phyloP scores from a whole-genome alignment of 2,113 vertebrate species.

The Cromileptes altivelis region DNA sequence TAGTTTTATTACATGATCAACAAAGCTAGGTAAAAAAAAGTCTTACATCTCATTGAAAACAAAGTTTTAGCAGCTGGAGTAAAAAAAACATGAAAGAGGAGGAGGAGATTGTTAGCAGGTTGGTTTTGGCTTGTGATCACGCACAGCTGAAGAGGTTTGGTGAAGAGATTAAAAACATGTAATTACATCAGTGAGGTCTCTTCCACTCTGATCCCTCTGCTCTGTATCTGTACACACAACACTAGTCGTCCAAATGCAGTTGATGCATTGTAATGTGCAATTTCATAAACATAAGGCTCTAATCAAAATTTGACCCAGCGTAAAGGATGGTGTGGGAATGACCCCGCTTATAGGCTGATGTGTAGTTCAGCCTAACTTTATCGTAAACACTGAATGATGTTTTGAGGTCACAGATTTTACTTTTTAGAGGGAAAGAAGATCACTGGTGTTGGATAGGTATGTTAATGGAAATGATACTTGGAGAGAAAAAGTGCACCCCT shows the following conservation, averaged over 20 bases:
- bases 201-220: not conserved
- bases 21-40: too few species aligned
- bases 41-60: not conserved
- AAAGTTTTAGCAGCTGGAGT: not conserved
- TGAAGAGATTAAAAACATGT: constrained; percentile 2
- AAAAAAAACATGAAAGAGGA: not conserved
- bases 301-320: not conserved
- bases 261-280: not conserved
- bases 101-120: not conserved
- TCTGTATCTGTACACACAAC: not conserved
- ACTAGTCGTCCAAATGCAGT: not conserved
- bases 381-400: too few species aligned
- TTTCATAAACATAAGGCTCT: not conserved
- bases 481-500: not conserved
- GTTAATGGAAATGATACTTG: not conserved
- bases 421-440: not conserved
- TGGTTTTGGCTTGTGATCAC: not conserved
- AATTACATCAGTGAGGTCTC: not conserved
- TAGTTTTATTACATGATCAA: not conserved
- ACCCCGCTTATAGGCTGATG: too few species aligned
- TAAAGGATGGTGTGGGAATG: not conserved
- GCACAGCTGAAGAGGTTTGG: not conserved
- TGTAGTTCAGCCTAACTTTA: too few species aligned
- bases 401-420: not conserved
- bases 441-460: not conserved